Evolutionary conservation across 2,797 vertebrate species (phyloP), one percentile per base, ranked within the genome.

Genomic region (Sphenodon punctatus): DNA sequence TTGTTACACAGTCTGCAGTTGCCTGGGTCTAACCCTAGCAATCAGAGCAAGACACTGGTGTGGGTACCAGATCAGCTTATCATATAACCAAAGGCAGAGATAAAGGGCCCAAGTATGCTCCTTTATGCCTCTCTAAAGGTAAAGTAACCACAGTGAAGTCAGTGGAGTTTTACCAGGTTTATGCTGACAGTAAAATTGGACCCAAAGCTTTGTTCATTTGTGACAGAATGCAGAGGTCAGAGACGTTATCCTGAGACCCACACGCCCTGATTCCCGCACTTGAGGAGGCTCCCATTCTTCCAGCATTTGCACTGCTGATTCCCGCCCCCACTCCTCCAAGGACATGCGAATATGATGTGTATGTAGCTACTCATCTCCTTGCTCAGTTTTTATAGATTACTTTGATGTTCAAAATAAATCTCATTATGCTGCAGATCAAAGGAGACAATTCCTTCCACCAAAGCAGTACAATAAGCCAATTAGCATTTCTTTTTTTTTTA

Each of bases 321-420:
- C 32, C 34, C 53, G n/a, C 22, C 10, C 3, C 41, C 23, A 72
- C 74, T 73, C n/a, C 68, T 92, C 61, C 87, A 67, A 93, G 88
- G 75, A 45, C 58, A 68, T 22, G 71, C 70, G 90, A 90, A 89
- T 88, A 79, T 67, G 75, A 74, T 49, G 38, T 67, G 84, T 75
- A 77, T 58, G 60, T 88, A 92, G 70, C 82, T 89, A 53, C 66
- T 89, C 75, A 77, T 89, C 82, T 84, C 36, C 64, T 87, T 89
- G 67, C 86, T 89, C 70, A 65, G 64, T 87, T 92, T 94, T 92
- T 89, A 88, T 83, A 92, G 77, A 94, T 82, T 85, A 78, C 90
- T 95, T 94, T 95, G 91, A 94, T 94, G 88, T 90, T 92, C 58
- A 89, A 88, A 94, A 95, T 93, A 94, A 93, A 86, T 91, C 84